A percentile compares a stretch with the other conserved stretches of the same genome.
phyloP scores from a whole-genome alignment of 2,888 invertebrate genomes.

The Adineta ricciae region DNA sequence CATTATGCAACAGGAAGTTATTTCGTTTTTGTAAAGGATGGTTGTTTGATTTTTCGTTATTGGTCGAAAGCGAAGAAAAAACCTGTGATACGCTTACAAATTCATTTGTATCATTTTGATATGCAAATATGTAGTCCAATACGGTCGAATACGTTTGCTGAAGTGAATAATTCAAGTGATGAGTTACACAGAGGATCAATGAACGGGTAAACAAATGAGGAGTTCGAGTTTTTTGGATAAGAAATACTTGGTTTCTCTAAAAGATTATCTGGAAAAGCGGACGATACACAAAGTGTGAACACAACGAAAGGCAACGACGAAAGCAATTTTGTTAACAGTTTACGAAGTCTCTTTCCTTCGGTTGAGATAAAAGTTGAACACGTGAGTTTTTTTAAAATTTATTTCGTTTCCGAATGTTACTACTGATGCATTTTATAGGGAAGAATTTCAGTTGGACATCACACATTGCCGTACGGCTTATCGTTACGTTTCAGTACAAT shows the following conservation, averaged over 20 bases:
- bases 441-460: background rate
- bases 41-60: conserved; percentile 29
- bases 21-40: conserved; percentile 23
- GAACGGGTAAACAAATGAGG: background rate
- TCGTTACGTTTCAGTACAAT: background rate
- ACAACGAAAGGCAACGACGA: background rate
- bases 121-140: conserved; percentile 30
- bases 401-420: background rate
- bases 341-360: background rate
- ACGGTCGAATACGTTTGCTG: background rate
- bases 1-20: conserved; percentile 26
- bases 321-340: background rate
- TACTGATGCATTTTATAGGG: background rate
- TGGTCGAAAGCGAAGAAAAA: conserved; percentile 22
- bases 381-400: background rate
- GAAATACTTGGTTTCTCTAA: background rate
- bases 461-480: background rate
- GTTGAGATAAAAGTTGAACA: background rate
- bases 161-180: background rate
- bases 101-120: conserved; percentile 25
- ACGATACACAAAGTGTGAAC: background rate
- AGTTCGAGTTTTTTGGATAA: too few relatives aligned
- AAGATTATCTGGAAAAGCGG: background rate
- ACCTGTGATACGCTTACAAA: conserved; percentile 19
- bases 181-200: background rate